Conservation (phyloP, 2,888 invertebrate species). For the Linnaemya tessellans region DNA sequence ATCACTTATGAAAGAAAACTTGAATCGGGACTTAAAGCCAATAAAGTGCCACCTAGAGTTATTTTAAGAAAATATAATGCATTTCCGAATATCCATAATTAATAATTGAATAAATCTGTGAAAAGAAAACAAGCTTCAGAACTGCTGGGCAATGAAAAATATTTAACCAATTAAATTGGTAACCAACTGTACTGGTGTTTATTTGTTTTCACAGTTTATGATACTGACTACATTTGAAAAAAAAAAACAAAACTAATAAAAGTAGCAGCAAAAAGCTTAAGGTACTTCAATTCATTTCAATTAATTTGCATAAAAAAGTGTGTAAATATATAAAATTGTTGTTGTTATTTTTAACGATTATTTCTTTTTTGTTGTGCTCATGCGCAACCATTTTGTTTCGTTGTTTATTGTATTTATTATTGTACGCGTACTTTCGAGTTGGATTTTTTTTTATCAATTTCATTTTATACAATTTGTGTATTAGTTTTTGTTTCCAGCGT, state of each 20-base stretch:
- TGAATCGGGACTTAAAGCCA: no score
- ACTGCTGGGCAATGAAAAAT: neutral
- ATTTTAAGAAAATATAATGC: no score
- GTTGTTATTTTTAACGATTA: constrained; percentile 60
- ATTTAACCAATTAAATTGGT: constrained; percentile 34
- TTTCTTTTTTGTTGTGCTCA: constrained; percentile 60
- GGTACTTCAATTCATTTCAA: constrained; percentile 59
- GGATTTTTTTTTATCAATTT: constrained; percentile 58
- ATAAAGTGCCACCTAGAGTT: no score
- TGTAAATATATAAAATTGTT: constrained; percentile 67
- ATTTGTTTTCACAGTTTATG: constrained; percentile 32
- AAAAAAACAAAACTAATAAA: neutral
- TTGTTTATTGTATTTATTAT: constrained; percentile 50
- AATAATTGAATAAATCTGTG: neutral
- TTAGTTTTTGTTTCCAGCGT: constrained; percentile 44
- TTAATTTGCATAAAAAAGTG: constrained; percentile 72
- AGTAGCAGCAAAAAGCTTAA: constrained; percentile 31
- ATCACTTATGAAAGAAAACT: no score
- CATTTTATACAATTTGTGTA: constrained; percentile 36
- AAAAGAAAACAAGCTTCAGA: neutral
- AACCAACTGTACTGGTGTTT: constrained; percentile 54
- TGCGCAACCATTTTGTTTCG: constrained; percentile 72
- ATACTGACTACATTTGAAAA: constrained; percentile 25
- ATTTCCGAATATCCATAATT: no score
- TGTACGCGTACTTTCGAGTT: constrained; percentile 27